These are phyloP conservation scores for Erpornis zantholeuca DNA, from an alignment of 2,113 vertebrate species.

Conservation along the genomic window DNA sequence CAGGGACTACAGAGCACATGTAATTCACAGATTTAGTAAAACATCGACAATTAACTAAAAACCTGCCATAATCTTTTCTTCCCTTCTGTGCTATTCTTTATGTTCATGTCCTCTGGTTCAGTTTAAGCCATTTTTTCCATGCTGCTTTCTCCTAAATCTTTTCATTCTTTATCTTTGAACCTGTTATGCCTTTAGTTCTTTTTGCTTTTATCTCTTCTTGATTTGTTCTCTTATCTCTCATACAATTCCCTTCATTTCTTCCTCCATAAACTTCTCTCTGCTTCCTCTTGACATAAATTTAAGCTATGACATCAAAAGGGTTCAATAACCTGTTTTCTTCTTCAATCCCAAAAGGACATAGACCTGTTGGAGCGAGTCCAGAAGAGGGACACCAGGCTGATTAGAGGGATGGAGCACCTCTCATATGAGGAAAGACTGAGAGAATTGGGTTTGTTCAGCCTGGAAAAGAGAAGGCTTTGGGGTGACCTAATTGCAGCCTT, in stretches of 20 bases:
- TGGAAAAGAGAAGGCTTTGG: not conserved
- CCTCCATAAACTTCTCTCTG: not conserved
- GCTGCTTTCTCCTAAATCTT: not conserved
- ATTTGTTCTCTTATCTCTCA: not conserved
- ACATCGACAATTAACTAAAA: not conserved
- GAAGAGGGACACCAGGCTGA: not conserved
- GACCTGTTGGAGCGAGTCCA: not conserved
- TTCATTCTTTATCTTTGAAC: not conserved
- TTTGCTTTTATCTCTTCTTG: not conserved
- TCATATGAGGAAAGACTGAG: not conserved
- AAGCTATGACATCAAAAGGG: not conserved
- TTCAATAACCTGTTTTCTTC: not conserved
- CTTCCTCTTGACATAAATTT: not conserved
- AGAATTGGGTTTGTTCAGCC: not conserved
- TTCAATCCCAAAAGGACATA: not conserved
- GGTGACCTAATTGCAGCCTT: fast-evolving
- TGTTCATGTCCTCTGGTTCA: not conserved
- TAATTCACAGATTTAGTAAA: not conserved
- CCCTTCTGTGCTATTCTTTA: not conserved
- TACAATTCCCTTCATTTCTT: not conserved
- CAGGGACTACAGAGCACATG: not conserved
- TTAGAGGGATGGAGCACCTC: not conserved
- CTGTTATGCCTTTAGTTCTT: not conserved
- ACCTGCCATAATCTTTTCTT: not conserved
- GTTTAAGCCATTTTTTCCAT: not conserved